Evolutionary conservation across 2,113 vertebrate genomes (phyloP), one percentile per base, ranked within the genome.

Genomic region (Solea senegalensis): DNA sequence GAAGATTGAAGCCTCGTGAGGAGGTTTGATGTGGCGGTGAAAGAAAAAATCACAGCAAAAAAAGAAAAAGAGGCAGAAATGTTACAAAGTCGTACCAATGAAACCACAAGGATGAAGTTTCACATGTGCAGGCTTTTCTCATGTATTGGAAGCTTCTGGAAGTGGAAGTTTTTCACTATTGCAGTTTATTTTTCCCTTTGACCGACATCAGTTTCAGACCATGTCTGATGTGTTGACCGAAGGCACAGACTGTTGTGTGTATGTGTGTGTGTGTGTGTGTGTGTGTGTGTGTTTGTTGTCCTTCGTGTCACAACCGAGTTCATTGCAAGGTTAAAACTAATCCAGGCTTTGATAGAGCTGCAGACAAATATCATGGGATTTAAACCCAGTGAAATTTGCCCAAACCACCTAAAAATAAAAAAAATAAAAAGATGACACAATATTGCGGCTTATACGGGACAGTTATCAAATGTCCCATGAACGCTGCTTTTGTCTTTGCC

Each of bases 11-110:
- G 80, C 56, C 62, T 80, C 66, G 39, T 8, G 11, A 43, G 13
- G 9, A 10, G 28, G 56, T 53, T 65, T 74, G 62, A 83, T 87
- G 77, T 82, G 77, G 74, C 14, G 26, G 40, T 50, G 14, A 21
- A 45, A 69, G 50, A 71, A 13, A 66, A 48, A 69, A 62, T 27
- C 11, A 67, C 51, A 69, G 63, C 39, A 77, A 68, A 58, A 55
- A 49, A 73, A 58, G 64, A 40, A 65, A 41, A 82, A 61, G 54
- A 61, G 54, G 11, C 44, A 64, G 28, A 8, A n/a, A 44, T 65
- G 68, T 48, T 12, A 16, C 16, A 40, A 21, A 15, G 5, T 9
- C 26, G 65, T 16, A 34, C 45, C 8, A 8, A 44, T 5, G 57
- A 68, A 71, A 48, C 66, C 53, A 14, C 52, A 26, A 10, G 27